Conservation (phyloP, 2,888 invertebrate genomes). For the Eupsilia transversa region DNA sequence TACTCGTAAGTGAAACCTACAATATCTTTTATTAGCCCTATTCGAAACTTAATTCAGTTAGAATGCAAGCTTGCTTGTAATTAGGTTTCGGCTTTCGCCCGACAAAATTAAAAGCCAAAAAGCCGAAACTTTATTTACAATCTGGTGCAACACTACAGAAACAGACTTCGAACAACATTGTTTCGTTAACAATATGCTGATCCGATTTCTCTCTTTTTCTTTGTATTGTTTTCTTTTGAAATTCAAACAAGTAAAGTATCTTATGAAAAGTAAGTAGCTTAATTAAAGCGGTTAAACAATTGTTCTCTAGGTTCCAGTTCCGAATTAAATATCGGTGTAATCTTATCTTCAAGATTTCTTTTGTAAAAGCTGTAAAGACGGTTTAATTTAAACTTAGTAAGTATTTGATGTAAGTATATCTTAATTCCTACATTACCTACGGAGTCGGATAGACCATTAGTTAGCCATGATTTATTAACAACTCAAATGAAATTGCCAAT, state of each 20-base stretch:
- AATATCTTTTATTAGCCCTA: not conserved
- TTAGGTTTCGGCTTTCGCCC: slow-evolving; percentile 17
- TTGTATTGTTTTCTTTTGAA: slow-evolving; percentile 37
- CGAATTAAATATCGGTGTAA: slow-evolving; percentile 8
- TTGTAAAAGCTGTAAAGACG: not conserved
- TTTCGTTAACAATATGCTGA: slow-evolving; percentile 38
- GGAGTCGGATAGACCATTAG: not conserved
- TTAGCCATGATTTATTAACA: not conserved
- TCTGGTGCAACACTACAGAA: slow-evolving; percentile 30
- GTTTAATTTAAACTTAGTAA: slow-evolving; percentile 4
- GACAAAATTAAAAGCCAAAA: slow-evolving; percentile 14
- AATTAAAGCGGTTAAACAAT: slow-evolving; percentile 32
- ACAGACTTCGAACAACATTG: slow-evolving; percentile 37
- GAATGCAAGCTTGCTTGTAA: slow-evolving; percentile 9
- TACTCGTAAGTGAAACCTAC: not conserved
- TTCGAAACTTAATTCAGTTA: not conserved
- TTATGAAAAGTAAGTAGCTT: slow-evolving; percentile 7
- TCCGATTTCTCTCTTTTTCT: slow-evolving; percentile 29
- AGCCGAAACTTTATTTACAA: slow-evolving; percentile 40
- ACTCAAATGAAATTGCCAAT: not conserved
- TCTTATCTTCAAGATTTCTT: not conserved
- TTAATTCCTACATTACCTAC: not conserved
- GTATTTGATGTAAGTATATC: not conserved
- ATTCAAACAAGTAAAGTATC: slow-evolving; percentile 5
- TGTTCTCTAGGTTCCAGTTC: slow-evolving; percentile 1